Conservation (phyloP, 2,113 vertebrate genomes). For the Turnix velox region DNA sequence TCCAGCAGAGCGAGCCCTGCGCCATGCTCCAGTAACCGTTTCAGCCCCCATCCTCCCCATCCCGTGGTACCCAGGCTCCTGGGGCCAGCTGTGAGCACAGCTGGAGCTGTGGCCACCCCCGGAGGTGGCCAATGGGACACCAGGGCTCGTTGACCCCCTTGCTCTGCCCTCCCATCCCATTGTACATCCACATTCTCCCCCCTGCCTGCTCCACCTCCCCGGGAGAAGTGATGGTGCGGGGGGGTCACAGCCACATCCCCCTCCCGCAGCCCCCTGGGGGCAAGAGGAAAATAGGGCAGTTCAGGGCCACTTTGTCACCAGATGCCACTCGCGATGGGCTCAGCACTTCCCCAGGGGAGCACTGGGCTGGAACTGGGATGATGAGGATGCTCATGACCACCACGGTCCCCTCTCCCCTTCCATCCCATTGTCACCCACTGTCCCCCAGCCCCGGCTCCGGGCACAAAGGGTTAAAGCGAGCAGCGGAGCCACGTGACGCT, state of each 20-base stretch:
- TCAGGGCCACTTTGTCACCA: not conserved
- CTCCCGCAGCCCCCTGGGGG: not conserved
- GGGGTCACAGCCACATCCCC: fast-evolving
- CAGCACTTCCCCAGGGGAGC: not conserved
- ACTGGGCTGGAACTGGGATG: not conserved
- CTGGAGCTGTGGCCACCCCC: not conserved
- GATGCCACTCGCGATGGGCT: not conserved
- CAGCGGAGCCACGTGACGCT: not conserved
- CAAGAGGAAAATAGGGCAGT: not conserved
- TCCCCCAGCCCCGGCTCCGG: fast-evolving
- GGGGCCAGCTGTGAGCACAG: not conserved
- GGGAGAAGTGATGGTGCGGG: fast-evolving
- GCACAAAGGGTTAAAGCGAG: constrained; percentile 1
- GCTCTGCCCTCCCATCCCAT: not conserved
- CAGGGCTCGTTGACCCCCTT: fast-evolving
- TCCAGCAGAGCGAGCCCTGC: constrained; percentile 54
- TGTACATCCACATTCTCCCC: too few relatives aligned
- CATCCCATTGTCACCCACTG: not conserved
- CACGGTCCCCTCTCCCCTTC: fast-evolving
- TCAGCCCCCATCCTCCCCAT: not conserved
- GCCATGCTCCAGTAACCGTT: constrained; percentile 16
- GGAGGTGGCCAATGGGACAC: not conserved
- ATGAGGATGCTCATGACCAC: not conserved
- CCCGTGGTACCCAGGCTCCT: too few relatives aligned
- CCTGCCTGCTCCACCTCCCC: not conserved